These are phyloP conservation scores for Bolborhynchus lineola DNA, from an alignment of 2,113 vertebrate species.

Conservation along the genomic window DNA sequence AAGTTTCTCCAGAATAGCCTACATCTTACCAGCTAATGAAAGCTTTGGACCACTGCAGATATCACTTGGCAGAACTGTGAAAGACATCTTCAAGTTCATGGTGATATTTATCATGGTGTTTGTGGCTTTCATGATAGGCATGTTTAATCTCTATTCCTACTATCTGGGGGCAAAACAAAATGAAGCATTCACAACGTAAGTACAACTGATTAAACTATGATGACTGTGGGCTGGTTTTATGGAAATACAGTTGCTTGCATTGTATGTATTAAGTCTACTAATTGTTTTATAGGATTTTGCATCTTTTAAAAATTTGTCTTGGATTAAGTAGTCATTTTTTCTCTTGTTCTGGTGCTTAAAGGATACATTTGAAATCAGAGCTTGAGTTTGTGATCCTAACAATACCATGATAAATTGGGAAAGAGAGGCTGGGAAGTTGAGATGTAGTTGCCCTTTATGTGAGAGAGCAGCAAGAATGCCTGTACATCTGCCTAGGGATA, in stretches of 20 bases:
- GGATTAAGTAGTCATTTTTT: background rate
- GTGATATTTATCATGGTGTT: constrained; percentile 97
- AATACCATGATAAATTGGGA: background rate
- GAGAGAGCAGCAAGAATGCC: background rate
- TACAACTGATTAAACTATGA: constrained; percentile 5
- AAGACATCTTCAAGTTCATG: constrained; percentile 98
- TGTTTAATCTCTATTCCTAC: constrained; percentile 97
- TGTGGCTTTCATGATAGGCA: constrained; percentile 97
- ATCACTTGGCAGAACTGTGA: constrained; percentile 92
- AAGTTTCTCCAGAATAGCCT: constrained; percentile 95
- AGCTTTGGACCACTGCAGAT: constrained; percentile 96
- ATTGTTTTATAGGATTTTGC: background rate
- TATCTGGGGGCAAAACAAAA: constrained; percentile 94
- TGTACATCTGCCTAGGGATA: background rate
- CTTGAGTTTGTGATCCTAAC: background rate
- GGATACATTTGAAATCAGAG: background rate
- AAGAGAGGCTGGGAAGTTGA: background rate
- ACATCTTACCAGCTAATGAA: constrained; percentile 95
- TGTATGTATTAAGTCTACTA: background rate
- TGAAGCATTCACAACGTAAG: constrained; percentile 95
- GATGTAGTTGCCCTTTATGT: background rate
- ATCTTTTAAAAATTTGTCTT: background rate
- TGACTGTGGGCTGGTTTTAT: background rate
- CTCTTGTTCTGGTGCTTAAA: background rate
- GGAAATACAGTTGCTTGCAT: background rate